Evolutionary conservation across 2,797 vertebrate genomes (phyloP).

Genomic region (Eidolon dupreanum): DNA sequence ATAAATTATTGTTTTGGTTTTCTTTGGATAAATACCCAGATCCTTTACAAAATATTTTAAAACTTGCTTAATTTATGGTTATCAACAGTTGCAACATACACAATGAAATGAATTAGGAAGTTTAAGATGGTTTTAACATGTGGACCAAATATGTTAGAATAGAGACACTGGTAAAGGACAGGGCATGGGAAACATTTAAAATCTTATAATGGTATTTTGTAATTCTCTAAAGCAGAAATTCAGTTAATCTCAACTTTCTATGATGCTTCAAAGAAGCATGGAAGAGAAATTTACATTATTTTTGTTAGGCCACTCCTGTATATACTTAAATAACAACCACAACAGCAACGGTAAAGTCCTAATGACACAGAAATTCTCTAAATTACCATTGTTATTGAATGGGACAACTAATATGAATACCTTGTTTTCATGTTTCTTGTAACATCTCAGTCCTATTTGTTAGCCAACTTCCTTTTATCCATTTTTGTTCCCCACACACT

Average conservation of each 20-base stretch:
- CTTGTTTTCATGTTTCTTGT: not conserved
- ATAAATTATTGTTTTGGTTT: no score
- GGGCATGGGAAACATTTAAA: slow-evolving; percentile 24
- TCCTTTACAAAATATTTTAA: slow-evolving; percentile 49
- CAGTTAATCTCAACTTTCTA: slow-evolving; percentile 1
- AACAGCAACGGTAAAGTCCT: not conserved
- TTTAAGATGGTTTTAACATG: slow-evolving; percentile 30
- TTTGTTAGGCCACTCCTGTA: not conserved
- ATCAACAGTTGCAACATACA: not conserved
- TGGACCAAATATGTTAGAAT: not conserved
- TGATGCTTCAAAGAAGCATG: slow-evolving; percentile 11
- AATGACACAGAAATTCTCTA: not conserved
- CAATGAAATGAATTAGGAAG: slow-evolving; percentile 29
- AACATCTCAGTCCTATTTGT: not conserved
- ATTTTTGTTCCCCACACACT: not conserved
- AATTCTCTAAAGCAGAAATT: slow-evolving; percentile 55
- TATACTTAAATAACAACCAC: slow-evolving; percentile 16
- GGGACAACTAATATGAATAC: not conserved
- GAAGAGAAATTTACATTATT: slow-evolving; percentile 51
- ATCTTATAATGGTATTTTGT: slow-evolving; percentile 32
- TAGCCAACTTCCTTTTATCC: not conserved
- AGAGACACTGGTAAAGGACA: not conserved
- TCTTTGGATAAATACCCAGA: no score
- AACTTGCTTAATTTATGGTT: slow-evolving; percentile 30
- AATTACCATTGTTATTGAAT: slow-evolving; percentile 45